phyloP scores from a whole-genome alignment of 2,113 vertebrate genomes.

The Lophochroa leadbeateri region DNA sequence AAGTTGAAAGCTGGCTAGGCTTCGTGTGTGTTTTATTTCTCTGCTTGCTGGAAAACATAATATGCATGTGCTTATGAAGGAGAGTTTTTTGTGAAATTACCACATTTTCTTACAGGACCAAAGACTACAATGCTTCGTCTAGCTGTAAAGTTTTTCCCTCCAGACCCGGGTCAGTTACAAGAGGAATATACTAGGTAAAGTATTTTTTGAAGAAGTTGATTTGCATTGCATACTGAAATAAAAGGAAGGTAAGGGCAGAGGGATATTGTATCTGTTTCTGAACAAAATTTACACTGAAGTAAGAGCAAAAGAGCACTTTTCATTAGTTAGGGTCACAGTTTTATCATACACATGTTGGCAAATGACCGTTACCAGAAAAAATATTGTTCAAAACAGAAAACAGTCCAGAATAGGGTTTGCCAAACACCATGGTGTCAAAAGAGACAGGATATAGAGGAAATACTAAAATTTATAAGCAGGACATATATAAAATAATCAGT shows the following conservation, averaged over 20 bases:
- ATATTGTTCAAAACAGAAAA: neutral
- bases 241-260: neutral
- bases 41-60: neutral
- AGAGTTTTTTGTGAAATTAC: neutral
- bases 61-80: neutral
- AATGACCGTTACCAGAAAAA: neutral
- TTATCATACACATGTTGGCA: neutral
- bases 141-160: conserved; percentile 97
- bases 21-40: neutral
- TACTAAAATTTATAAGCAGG: rapidly evolving
- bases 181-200: conserved; percentile 93
- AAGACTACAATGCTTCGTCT: conserved; percentile 87
- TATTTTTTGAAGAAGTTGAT: neutral
- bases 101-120: conserved; percentile 80
- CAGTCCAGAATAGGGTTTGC: neutral
- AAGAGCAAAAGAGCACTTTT: neutral
- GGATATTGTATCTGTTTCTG: neutral
- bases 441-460: neutral
- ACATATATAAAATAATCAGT: neutral
- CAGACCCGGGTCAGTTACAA: conserved; percentile 94
- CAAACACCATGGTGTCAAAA: neutral
- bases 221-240: neutral
- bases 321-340: neutral
- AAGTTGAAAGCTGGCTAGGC: neutral
- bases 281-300: neutral